phyloP scores from a whole-genome alignment of 2,113 vertebrate species.

The Chaetorhynchus papuensis region DNA sequence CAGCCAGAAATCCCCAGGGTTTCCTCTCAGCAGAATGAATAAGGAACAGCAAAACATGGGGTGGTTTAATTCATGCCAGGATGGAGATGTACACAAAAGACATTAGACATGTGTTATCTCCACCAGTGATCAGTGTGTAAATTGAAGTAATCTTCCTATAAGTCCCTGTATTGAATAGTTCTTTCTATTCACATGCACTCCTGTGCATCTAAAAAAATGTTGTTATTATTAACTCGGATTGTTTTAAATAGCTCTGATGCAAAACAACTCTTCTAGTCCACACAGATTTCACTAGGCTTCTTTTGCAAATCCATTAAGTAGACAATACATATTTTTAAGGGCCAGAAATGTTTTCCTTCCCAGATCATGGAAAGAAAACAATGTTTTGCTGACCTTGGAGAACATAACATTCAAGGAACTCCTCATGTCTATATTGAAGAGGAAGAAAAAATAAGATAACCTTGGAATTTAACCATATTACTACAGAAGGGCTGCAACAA shows the following conservation, averaged over 20 bases:
- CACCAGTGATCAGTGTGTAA: not conserved
- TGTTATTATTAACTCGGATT: not conserved
- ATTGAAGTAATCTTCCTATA: not conserved
- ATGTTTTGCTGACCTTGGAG: not conserved
- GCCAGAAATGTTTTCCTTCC: not conserved
- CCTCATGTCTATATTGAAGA: not conserved
- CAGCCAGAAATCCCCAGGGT: not conserved
- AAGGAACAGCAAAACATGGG: not conserved
- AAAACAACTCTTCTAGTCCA: not conserved
- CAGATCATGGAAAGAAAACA: not conserved
- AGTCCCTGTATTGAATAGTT: not conserved
- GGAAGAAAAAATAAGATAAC: not conserved
- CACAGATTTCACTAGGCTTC: not conserved
- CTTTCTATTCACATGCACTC: not conserved
- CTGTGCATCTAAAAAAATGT: not conserved
- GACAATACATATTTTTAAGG: not conserved
- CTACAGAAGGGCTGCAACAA: not conserved
- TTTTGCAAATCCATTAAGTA: not conserved
- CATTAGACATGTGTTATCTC: not conserved
- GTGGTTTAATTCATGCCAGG: not conserved
- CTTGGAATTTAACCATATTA: slow-evolving; percentile 18
- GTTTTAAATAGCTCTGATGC: not conserved
- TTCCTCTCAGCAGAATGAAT: not conserved
- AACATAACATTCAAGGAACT: not conserved
- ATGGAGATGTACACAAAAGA: not conserved